A percentile compares a stretch with the other conserved stretches of the same genome.
Evolutionary conservation across 2,888 invertebrate genomes (phyloP).

Genomic region (Seira musarum): DNA sequence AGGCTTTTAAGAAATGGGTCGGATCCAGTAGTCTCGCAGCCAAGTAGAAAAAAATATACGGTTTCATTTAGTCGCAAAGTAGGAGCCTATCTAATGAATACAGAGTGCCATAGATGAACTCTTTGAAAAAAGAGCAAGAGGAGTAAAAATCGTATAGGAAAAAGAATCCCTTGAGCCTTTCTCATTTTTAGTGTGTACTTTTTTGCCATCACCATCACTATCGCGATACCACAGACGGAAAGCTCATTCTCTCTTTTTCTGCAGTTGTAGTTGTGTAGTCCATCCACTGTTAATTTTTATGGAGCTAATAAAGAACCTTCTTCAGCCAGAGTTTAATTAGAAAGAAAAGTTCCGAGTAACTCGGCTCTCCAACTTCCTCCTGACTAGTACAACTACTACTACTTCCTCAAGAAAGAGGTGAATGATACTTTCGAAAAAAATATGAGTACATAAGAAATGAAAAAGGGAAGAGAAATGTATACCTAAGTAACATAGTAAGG

Average conservation of each 20-base stretch:
- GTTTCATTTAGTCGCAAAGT: background rate
- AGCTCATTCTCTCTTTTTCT: background rate
- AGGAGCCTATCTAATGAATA: background rate
- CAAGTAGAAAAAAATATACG: background rate
- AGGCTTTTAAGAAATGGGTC: background rate
- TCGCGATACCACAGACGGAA: no score
- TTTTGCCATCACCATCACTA: background rate
- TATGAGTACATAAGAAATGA: background rate
- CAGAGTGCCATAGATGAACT: background rate
- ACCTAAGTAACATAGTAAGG: background rate
- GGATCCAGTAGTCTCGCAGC: background rate
- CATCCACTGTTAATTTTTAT: slow-evolving; percentile 53
- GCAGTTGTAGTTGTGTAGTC: slow-evolving; percentile 3
- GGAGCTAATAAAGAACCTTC: slow-evolving; percentile 52
- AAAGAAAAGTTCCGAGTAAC: slow-evolving; percentile 6
- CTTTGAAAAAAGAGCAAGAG: background rate
- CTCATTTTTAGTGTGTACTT: background rate
- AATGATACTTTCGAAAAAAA: slow-evolving; percentile 10
- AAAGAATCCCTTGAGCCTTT: background rate
- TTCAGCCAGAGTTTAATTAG: slow-evolving; percentile 19
- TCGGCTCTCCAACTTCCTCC: background rate
- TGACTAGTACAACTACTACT: background rate
- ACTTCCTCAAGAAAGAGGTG: background rate
- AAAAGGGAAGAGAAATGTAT: background rate
- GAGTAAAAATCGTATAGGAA: background rate